Percentiles rank a stretch among this genome's conserved stretches.
These are phyloP conservation scores for Syrmaticus mikado DNA, from an alignment of 2,113 vertebrate genomes.

Conservation along the genomic window DNA sequence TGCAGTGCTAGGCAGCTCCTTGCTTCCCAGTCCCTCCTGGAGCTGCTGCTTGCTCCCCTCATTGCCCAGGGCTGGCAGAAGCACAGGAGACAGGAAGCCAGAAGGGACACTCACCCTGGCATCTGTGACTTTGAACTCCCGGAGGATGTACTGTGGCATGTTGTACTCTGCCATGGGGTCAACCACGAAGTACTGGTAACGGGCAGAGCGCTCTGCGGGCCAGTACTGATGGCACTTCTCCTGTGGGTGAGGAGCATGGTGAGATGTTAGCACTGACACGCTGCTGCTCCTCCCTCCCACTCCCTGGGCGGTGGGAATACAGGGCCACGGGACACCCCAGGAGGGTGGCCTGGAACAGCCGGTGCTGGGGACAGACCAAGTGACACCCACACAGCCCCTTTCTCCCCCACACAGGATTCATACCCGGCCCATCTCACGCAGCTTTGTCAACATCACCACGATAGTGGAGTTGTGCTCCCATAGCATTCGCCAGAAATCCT, in stretches of 20 bases:
- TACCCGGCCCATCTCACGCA: constrained; percentile 96
- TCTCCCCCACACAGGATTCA: not conserved
- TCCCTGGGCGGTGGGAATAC: not conserved
- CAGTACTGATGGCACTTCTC: constrained; percentile 99
- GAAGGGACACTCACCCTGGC: constrained; percentile 85
- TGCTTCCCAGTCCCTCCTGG: fast-evolving
- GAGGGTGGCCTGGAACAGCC: fast-evolving
- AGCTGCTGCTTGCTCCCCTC: not conserved
- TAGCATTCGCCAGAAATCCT: constrained; percentile 99
- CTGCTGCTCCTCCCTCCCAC: not conserved
- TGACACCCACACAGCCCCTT: not conserved
- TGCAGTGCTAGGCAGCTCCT: not conserved
- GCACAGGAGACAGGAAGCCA: not conserved
- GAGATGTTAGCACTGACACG: not conserved
- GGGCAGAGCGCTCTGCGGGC: constrained; percentile 94
- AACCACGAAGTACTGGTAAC: constrained; percentile 98
- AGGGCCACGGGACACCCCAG: not conserved
- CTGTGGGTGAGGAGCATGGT: constrained; percentile 66
- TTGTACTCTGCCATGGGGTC: constrained; percentile 99
- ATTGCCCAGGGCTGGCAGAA: not conserved
- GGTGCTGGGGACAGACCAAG: not conserved
- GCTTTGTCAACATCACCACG: constrained; percentile 96
- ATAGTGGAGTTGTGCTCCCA: constrained; percentile 99
- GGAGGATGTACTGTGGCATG: constrained; percentile 98
- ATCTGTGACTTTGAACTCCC: constrained; percentile 97